These are phyloP conservation scores for Sebastes schlegelii DNA, from an alignment of 2,113 vertebrate species.

Conservation along the genomic window DNA sequence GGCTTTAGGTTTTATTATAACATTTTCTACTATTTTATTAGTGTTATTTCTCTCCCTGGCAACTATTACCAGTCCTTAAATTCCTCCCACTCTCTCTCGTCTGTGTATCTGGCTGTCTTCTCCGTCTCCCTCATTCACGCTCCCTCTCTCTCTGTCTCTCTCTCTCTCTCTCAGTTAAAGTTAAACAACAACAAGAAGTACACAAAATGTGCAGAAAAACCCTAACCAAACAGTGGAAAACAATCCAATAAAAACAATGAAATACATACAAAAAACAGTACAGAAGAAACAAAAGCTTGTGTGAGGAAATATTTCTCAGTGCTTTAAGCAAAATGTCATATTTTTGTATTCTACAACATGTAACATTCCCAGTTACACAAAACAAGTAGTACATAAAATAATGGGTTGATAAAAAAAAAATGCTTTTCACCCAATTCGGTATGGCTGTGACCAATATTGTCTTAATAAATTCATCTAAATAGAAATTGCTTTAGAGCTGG, in stretches of 20 bases:
- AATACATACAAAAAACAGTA: no score
- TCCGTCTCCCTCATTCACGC: no score
- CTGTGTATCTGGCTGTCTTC: no score
- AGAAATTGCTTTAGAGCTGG: background rate
- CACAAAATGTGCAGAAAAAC: no score
- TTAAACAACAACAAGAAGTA: no score
- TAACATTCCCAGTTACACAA: no score
- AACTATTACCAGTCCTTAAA: slow-evolving; percentile 1
- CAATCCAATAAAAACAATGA: no score
- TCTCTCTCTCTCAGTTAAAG: no score
- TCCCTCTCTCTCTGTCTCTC: no score
- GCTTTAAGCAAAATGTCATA: background rate
- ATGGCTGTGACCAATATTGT: background rate
- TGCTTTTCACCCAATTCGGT: background rate
- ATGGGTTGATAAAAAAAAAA: background rate
- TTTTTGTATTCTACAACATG: background rate
- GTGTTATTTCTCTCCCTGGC: background rate
- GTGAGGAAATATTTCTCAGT: background rate
- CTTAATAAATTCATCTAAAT: background rate
- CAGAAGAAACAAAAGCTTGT: background rate
- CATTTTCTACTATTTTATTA: background rate
- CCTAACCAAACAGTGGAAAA: no score
- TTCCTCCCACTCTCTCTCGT: slow-evolving; percentile 21
- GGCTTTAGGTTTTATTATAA: background rate
- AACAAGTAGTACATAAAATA: no score